Conservation (phyloP, 2,113 vertebrate genomes). For the Osmerus eperlanus region DNA sequence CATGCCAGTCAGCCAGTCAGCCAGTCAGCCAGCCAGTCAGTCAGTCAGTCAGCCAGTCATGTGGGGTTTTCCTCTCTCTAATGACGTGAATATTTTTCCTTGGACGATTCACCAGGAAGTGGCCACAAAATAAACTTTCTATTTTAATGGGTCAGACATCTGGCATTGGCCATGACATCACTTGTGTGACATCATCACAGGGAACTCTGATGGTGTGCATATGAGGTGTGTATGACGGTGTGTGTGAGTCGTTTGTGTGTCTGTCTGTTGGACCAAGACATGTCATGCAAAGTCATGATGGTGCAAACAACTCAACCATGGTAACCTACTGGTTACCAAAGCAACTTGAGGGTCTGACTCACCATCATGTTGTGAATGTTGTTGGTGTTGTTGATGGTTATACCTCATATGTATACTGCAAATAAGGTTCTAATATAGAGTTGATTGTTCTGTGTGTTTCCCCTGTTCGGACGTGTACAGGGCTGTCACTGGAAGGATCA, state of each 20-base stretch:
- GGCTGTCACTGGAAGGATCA: neutral
- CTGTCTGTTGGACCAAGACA: slow-evolving; percentile 25
- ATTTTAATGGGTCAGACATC: slow-evolving; percentile 40
- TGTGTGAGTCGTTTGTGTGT: slow-evolving; percentile 37
- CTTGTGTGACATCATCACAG: slow-evolving; percentile 40
- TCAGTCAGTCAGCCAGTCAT: no score
- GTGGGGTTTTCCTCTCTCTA: neutral
- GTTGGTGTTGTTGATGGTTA: neutral
- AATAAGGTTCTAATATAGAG: no score
- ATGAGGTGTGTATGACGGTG: slow-evolving; percentile 30
- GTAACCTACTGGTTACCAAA: no score
- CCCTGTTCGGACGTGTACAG: neutral
- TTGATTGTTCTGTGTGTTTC: neutral
- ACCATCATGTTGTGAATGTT: neutral
- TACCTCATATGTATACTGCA: neutral
- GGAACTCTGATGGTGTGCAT: slow-evolving; percentile 3
- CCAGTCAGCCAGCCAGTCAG: neutral
- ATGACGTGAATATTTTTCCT: slow-evolving; percentile 14
- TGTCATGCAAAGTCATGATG: neutral
- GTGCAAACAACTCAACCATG: no score
- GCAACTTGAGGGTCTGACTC: neutral
- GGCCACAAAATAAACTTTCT: slow-evolving; percentile 34
- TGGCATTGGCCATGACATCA: slow-evolving; percentile 26
- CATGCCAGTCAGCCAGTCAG: no score
- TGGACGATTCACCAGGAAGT: slow-evolving; percentile 26